Evolutionary conservation across 2,797 vertebrate genomes (phyloP), one percentile per base, ranked within the genome.

Genomic region (Knipowitschia caucasica): DNA sequence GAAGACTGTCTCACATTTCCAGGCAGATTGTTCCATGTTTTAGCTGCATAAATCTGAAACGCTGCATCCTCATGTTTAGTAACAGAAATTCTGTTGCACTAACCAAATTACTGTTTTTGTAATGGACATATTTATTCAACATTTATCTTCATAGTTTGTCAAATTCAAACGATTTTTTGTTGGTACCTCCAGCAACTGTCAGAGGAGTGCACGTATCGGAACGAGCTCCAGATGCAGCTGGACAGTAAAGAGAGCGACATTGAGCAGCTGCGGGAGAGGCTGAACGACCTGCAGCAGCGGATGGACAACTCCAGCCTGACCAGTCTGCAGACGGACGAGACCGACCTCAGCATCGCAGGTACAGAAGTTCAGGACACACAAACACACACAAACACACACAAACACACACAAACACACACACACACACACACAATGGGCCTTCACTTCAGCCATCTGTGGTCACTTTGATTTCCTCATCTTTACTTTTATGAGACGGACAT

Each of bases 181-280:
- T 51, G 14, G 15, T 11, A 0, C 31, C 33, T 23, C 50, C 79
- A 99, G 97, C 96, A 99, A 98, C 83, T 97, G 69, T 81, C 76
- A 29, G 97, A 99, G 81, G 97, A 99, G 80, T 89, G 85, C 82
- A 92, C 90, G 0, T 91, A 95, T 67, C 94, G 88, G 81, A 98
- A 92, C 24, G 96, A 99, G 79, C 91, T 97, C 59, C 95, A 98
- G 77, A 98, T 99, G 97, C 95, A 98, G 77, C 77, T 99, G 71
- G 95, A 95, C 81, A 99, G 97, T 85, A 99, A 98, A 78, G 97
- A 99, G 81, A 99, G 97, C 26, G 95, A 99, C 80, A 96, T 99
- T 60, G 96, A 99, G 76, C 97, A 99, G 54, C 85, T 99, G 0
- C 83, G 92, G 11, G 92, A 94, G 74, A 98, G 95, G 74, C 92